These are phyloP conservation scores for Sorex maritimensis DNA, from an alignment of 2,797 vertebrate species.

Conservation along the genomic window DNA sequence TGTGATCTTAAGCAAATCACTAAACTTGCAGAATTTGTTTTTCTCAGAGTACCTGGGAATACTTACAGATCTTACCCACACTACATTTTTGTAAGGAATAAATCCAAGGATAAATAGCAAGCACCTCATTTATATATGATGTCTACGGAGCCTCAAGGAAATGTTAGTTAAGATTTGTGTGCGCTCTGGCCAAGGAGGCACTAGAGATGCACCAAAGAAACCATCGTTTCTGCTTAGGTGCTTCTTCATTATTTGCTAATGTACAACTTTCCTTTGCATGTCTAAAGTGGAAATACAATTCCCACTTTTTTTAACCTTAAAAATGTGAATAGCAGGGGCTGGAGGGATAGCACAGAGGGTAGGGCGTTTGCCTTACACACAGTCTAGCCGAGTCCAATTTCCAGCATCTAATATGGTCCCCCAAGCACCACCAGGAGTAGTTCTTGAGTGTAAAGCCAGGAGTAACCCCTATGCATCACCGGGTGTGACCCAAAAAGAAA, in stretches of 20 bases:
- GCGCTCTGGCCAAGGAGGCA: background rate
- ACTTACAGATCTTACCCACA: too few relatives aligned
- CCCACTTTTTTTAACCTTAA: background rate
- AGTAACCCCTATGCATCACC: too few relatives aligned
- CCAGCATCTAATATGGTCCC: too few relatives aligned
- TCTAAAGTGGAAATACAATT: background rate
- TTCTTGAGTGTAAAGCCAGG: too few relatives aligned
- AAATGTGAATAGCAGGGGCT: too few relatives aligned
- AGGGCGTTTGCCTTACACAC: too few relatives aligned
- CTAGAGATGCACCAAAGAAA: background rate
- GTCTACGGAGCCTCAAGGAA: background rate
- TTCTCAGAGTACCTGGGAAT: background rate
- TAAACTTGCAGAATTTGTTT: slow-evolving; percentile 2
- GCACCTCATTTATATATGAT: background rate
- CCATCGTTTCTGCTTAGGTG: background rate
- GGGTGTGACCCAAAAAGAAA: background rate
- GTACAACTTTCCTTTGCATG: accelerated
- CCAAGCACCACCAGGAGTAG: too few relatives aligned
- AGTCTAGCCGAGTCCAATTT: too few relatives aligned
- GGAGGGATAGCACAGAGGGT: too few relatives aligned
- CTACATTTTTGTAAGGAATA: background rate
- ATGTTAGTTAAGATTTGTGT: background rate
- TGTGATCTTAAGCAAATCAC: slow-evolving; percentile 14
- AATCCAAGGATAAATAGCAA: background rate
- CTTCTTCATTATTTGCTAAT: too few relatives aligned